A percentile compares a stretch with the other conserved stretches of the same genome.
Conservation (phyloP, 1,140 invertebrate species). For the Pachypeltis micranthus region DNA sequence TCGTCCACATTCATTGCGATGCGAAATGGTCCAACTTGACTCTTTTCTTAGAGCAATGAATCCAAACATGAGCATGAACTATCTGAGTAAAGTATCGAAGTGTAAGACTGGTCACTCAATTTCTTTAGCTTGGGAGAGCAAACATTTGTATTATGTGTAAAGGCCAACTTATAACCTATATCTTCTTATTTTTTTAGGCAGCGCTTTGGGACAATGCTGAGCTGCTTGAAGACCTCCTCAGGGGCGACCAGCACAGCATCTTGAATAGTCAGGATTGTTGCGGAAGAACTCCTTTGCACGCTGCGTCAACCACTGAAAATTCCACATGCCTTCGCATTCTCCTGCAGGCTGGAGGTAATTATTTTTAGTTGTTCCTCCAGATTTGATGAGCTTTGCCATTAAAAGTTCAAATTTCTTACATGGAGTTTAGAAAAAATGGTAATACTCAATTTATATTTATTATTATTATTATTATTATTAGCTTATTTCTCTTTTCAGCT, state of each 20-base stretch:
- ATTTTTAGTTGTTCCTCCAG: constrained; percentile 6
- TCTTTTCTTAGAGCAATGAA: no score
- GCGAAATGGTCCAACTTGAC: no score
- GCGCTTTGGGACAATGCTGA: constrained; percentile 86
- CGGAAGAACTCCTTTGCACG: constrained; percentile 71
- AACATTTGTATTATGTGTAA: neutral
- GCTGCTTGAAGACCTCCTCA: constrained; percentile 66
- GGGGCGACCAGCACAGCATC: constrained; percentile 53
- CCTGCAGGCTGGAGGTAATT: constrained; percentile 54
- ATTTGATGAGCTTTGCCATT: no score
- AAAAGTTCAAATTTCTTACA: neutral
- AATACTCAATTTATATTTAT: constrained; percentile 10
- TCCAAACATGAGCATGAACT: no score
- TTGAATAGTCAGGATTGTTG: constrained; percentile 65
- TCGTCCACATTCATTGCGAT: no score
- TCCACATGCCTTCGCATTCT: constrained; percentile 65
- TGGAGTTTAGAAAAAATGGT: neutral
- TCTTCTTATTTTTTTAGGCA: constrained; percentile 45
- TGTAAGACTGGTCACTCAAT: neutral
- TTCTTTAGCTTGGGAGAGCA: neutral
- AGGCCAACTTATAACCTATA: neutral
- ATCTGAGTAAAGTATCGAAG: neutral
- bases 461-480: no score
- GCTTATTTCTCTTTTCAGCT: no score
- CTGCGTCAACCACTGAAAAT: constrained; percentile 74